These are phyloP conservation scores for Ciconia stormi DNA, from an alignment of 2,113 vertebrate genomes.

Conservation along the genomic window DNA sequence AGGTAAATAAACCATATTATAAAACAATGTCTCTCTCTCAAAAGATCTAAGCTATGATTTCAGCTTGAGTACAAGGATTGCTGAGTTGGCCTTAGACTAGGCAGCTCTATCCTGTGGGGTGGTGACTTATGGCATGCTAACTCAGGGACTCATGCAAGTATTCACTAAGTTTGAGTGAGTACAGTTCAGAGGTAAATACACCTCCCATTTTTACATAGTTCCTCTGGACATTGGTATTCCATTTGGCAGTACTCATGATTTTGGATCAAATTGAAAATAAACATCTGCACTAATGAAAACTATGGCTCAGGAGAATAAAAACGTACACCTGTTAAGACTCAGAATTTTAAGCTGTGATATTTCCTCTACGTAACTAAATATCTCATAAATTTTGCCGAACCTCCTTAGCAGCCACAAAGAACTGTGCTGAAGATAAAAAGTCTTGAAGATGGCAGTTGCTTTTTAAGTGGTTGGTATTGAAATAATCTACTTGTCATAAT, in stretches of 20 bases:
- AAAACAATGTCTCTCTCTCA: background rate
- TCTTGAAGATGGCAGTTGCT: background rate
- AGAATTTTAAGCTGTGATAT: background rate
- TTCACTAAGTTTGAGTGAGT: background rate
- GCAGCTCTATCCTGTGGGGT: background rate
- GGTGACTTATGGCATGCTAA: rapidly evolving
- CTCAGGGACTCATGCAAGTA: background rate
- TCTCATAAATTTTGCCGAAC: background rate
- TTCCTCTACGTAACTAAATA: background rate
- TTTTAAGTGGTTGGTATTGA: background rate
- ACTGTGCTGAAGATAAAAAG: background rate
- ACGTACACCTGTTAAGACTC: background rate
- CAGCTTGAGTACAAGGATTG: background rate
- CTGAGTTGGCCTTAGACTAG: background rate
- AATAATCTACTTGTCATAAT: background rate
- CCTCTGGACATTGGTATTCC: background rate
- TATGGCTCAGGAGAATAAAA: background rate
- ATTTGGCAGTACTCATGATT: background rate
- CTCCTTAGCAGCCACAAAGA: background rate
- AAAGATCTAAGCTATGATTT: background rate
- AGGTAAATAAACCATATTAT: background rate
- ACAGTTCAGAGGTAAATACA: background rate
- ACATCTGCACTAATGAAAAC: background rate
- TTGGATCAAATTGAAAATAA: background rate
- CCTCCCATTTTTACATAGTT: background rate